Evolutionary conservation across 2,113 vertebrate genomes (phyloP).

Genomic region (Tympanuchus pallidicinctus): DNA sequence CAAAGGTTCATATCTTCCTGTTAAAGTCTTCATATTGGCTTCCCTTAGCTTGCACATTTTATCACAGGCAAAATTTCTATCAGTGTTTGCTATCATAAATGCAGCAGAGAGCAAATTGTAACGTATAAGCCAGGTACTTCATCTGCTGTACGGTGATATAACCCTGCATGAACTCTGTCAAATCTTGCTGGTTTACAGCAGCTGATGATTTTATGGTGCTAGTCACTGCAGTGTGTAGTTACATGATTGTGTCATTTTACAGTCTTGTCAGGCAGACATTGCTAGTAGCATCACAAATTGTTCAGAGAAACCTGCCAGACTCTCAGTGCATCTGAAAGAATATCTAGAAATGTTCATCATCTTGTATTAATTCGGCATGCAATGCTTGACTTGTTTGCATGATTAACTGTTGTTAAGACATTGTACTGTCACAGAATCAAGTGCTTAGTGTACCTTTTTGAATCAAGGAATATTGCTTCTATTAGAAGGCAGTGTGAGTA

Average conservation of each 20-base stretch:
- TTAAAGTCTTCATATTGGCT: not conserved
- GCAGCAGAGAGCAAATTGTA: not conserved
- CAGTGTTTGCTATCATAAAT: not conserved
- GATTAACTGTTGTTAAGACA: not conserved
- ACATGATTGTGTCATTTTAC: not conserved
- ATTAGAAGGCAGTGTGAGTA: not conserved
- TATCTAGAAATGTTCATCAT: constrained; percentile 19
- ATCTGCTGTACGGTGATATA: not conserved
- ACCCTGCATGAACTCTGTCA: not conserved
- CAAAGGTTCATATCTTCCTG: not conserved
- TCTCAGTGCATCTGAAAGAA: not conserved
- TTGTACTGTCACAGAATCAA: not conserved
- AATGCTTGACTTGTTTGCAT: not conserved
- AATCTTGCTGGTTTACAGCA: constrained; percentile 2
- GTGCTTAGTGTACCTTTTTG: not conserved
- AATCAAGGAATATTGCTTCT: not conserved
- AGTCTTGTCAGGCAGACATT: not conserved
- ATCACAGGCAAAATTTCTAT: not conserved
- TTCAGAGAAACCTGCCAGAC: not conserved
- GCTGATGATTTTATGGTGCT: not conserved
- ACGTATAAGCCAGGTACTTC: not conserved
- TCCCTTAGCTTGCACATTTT: not conserved
- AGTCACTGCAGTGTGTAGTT: not conserved
- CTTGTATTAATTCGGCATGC: constrained; percentile 10
- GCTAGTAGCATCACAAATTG: not conserved